Percentiles rank a stretch among this genome's conserved stretches.
Conservation (phyloP, 2,797 vertebrate genomes). For the Ctenosaura bakeri region DNA sequence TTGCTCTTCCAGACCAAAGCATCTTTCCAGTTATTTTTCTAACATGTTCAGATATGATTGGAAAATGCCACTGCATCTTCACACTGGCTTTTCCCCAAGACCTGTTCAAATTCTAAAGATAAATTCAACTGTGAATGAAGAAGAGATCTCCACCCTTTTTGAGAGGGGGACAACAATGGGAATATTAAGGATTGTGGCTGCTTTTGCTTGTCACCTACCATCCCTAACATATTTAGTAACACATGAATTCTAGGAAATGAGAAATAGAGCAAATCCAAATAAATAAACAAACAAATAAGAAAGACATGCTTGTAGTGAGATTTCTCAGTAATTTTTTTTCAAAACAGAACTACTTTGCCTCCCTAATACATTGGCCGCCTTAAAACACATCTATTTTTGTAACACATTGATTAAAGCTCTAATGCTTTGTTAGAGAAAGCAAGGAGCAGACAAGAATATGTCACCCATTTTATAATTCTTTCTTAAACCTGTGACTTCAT, state of each 20-base stretch:
- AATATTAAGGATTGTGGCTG: constrained; percentile 15
- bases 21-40: constrained; percentile 67
- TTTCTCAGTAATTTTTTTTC: constrained; percentile 63
- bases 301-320: constrained; percentile 46
- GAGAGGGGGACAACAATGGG: constrained; percentile 11
- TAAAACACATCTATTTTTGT: constrained; percentile 47
- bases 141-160: constrained; percentile 48
- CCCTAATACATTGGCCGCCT: constrained; percentile 60
- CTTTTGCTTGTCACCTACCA: background rate
- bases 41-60: constrained; percentile 64
- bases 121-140: constrained; percentile 49
- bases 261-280: constrained; percentile 19
- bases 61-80: constrained; percentile 59
- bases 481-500: constrained; percentile 64
- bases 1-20: constrained; percentile 74
- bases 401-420: constrained; percentile 62
- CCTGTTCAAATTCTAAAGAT: constrained; percentile 63
- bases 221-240: constrained; percentile 37
- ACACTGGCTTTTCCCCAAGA: constrained; percentile 57
- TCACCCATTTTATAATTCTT: constrained; percentile 57
- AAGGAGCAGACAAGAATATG: constrained; percentile 46
- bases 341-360: constrained; percentile 60
- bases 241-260: constrained; percentile 35
- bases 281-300: constrained; percentile 31
- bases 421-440: constrained; percentile 54